A percentile compares a stretch with the other conserved stretches of the same genome.
Evolutionary conservation across 1,140 invertebrate species (phyloP).

Genomic region (Planococcus citri): DNA sequence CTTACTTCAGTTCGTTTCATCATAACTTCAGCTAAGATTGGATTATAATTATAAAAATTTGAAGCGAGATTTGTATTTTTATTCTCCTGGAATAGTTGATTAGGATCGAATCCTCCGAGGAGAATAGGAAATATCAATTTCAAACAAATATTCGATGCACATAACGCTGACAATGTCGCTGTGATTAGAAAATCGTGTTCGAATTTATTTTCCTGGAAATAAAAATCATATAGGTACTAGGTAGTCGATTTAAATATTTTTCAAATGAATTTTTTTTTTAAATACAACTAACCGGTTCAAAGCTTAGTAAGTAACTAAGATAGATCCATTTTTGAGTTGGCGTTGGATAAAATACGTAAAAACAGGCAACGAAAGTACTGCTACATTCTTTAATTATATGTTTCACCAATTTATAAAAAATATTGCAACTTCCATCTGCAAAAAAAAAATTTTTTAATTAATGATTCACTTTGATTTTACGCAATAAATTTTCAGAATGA

Average conservation of each 20-base stretch:
- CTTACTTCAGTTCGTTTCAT: background rate
- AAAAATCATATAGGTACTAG: no score
- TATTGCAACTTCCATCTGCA: background rate
- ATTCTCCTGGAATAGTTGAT: background rate
- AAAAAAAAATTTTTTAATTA: background rate
- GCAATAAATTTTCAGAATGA: no score
- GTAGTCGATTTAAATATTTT: no score
- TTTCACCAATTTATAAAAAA: constrained; percentile 26
- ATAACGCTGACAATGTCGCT: constrained; percentile 66
- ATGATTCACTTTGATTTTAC: background rate
- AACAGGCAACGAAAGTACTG: constrained; percentile 78
- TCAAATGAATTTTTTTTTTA: background rate
- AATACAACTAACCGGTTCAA: constrained; percentile 35
- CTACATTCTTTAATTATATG: constrained; percentile 77
- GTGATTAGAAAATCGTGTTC: constrained; percentile 53
- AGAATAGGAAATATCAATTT: constrained; percentile 63
- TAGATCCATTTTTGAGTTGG: constrained; percentile 84
- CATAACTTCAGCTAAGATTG: background rate
- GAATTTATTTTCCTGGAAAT: constrained; percentile 36
- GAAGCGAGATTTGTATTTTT: background rate
- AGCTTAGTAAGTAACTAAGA: constrained; percentile 51
- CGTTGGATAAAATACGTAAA: constrained; percentile 92
- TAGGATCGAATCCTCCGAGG: constrained; percentile 29
- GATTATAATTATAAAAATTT: background rate
- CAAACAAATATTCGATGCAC: constrained; percentile 62